Percentiles rank a stretch among this genome's conserved stretches.
phyloP scores from a whole-genome alignment of 1,140 invertebrate species.

The Drosophila pruinosa region DNA sequence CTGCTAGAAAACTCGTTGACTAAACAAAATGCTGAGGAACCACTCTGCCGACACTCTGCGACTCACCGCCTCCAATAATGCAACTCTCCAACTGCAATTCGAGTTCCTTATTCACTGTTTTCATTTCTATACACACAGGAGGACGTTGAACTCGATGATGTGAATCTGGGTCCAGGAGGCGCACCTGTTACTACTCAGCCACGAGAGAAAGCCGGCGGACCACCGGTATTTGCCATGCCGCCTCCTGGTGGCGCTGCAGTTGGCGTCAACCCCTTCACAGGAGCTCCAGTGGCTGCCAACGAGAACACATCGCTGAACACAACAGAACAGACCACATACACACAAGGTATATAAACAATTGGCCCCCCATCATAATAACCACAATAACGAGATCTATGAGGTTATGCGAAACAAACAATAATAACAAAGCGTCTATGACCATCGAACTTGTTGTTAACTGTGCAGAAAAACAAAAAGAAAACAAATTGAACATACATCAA shows the following conservation, averaged over 20 bases:
- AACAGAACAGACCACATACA: constrained; percentile 84
- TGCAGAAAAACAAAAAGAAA: constrained; percentile 24
- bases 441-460: constrained; percentile 72
- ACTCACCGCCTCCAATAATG: background rate
- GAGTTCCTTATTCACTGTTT: background rate
- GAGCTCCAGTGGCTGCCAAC: constrained; percentile 75
- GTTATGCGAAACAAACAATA: constrained; percentile 27
- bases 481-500: constrained; percentile 16
- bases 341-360: constrained; percentile 83
- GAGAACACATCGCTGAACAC: constrained; percentile 84
- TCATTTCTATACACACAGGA: constrained; percentile 70
- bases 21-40: constrained; percentile 54
- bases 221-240: constrained; percentile 84
- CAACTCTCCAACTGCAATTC: background rate
- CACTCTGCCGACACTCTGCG: background rate
- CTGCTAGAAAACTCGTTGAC: constrained; percentile 55
- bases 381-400: background rate
- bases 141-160: constrained; percentile 83
- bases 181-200: constrained; percentile 83
- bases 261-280: constrained; percentile 81
- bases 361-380: background rate
- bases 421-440: constrained; percentile 71
- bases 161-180: constrained; percentile 65
- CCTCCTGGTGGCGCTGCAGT: constrained; percentile 60
- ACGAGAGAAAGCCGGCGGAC: constrained; percentile 75